Conservation (phyloP, 2,888 invertebrate genomes). For the Heliconius ismenius region DNA sequence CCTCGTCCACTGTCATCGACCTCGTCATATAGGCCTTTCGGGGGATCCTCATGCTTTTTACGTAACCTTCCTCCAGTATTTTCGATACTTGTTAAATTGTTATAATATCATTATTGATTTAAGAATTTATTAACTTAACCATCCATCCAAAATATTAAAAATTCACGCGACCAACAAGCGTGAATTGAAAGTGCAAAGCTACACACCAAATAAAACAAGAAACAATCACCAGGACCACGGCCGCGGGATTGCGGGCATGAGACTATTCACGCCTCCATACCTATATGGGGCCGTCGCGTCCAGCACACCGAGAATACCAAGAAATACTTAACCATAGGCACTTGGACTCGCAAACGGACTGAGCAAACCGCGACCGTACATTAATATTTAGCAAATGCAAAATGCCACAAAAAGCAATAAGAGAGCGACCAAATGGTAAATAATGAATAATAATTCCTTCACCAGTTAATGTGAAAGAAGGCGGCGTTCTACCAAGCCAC, state of each 20-base stretch:
- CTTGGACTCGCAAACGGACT: slow-evolving; percentile 45
- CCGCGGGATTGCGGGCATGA: slow-evolving; percentile 29
- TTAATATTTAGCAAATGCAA: slow-evolving; percentile 67
- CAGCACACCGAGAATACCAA: slow-evolving; percentile 52
- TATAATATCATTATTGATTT: background rate
- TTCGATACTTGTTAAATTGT: too few relatives aligned
- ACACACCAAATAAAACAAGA: slow-evolving; percentile 26
- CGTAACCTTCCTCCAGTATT: too few relatives aligned
- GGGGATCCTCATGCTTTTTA: too few relatives aligned
- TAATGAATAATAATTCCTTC: slow-evolving; percentile 68
- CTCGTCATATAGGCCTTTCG: too few relatives aligned
- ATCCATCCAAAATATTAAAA: background rate
- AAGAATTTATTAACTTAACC: background rate
- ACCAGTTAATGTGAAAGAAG: slow-evolving; percentile 62
- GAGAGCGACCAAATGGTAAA: slow-evolving; percentile 58
- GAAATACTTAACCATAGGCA: slow-evolving; percentile 59
- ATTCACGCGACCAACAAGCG: background rate
- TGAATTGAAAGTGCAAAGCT: slow-evolving; percentile 12
- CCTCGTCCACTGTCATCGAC: too few relatives aligned
- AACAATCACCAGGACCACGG: slow-evolving; percentile 31
- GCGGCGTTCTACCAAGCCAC: slow-evolving; percentile 47
- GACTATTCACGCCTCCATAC: slow-evolving; percentile 47
- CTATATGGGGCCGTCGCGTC: slow-evolving; percentile 47
- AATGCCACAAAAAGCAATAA: slow-evolving; percentile 67
- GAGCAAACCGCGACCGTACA: slow-evolving; percentile 67